Base-by-base conservation (phyloP, 2,113 vertebrate species). In the Todiramphus chloris region DNA sequence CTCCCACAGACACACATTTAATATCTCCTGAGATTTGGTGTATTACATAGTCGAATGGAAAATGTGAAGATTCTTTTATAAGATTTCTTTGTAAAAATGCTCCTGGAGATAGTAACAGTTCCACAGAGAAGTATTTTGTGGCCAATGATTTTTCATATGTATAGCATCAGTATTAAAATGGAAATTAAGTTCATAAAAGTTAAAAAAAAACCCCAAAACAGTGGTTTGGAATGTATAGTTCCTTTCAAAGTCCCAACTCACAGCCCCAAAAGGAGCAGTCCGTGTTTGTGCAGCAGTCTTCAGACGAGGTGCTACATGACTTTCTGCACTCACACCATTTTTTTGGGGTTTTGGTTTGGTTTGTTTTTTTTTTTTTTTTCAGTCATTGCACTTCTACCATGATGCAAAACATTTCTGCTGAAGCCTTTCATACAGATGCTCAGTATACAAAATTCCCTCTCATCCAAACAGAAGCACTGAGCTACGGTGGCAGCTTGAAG, bases 1-100 rank as follows among this genome's bases (percentile, higher is more conserved):
- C 83, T 98, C 75, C 92, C 90, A 94, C 69, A 87, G 90, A 90
- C 79, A 91, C 87, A 81, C 53, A 90, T 87, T 94, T 93, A 90
- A 68, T 76, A 51, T 97, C 92, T 95, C 94, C 87, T 64, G 90
- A 96, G 83, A 92, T 84, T 77, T 41, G 20, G 51, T n/a, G 76
- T 90, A 74, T 76, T 88, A 81, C 64, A 90, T n/a, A 89, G 16
- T 70, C 8, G 0, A 93, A 94, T 58, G 39, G 85, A 92, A 93
- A 83, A 95, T 39, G 62, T 16, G 69, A 51, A 81, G 81, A 76
- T 90, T 94, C 77, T 79, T 48, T 63, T 72, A 66, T 75, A 94
- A 96, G 73, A 93, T 96, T 90, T 67, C 44, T 83, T 60, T 41
- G 28, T 28, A n/a, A 63, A 92, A 67, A 50, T 7, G 9, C 56